Conservation (phyloP, 2,797 vertebrate genomes). For the Telmatherina bonti region DNA sequence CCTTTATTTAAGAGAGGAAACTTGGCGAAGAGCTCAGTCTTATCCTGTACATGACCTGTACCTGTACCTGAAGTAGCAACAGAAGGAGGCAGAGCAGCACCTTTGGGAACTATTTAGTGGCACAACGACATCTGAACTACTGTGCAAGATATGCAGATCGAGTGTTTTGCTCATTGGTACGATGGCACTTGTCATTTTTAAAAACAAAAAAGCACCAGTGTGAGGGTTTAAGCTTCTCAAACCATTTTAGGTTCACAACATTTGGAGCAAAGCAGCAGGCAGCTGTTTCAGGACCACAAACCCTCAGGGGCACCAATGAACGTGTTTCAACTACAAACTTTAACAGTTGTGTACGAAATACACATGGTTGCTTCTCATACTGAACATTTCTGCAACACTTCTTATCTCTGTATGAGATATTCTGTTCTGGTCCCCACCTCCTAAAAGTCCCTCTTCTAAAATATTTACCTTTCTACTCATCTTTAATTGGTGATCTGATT, state of each 20-base stretch:
- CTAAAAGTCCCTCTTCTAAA: neutral
- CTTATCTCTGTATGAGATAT: neutral
- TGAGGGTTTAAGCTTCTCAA: neutral
- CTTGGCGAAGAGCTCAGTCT: constrained; percentile 37
- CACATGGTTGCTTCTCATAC: neutral
- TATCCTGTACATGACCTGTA: constrained; percentile 36
- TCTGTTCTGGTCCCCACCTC: neutral
- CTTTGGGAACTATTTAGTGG: constrained; percentile 18
- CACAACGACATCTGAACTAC: constrained; percentile 15
- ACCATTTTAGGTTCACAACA: constrained; percentile 7
- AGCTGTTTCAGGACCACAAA: neutral
- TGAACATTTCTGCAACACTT: neutral
- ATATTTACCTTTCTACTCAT: neutral
- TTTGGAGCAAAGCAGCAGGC: neutral
- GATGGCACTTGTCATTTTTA: neutral
- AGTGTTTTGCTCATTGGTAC: constrained; percentile 19
- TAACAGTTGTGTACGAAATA: neutral
- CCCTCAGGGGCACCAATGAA: neutral
- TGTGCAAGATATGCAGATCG: constrained; percentile 8
- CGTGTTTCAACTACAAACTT: neutral
- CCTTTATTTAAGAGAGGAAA: constrained; percentile 28
- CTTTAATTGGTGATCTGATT: neutral
- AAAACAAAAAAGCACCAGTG: neutral
- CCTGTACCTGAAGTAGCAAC: constrained; percentile 39
- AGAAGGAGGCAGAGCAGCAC: constrained; percentile 15